Evolutionary conservation across 1,140 invertebrate species (phyloP).

Genomic region (Papilio helenus): DNA sequence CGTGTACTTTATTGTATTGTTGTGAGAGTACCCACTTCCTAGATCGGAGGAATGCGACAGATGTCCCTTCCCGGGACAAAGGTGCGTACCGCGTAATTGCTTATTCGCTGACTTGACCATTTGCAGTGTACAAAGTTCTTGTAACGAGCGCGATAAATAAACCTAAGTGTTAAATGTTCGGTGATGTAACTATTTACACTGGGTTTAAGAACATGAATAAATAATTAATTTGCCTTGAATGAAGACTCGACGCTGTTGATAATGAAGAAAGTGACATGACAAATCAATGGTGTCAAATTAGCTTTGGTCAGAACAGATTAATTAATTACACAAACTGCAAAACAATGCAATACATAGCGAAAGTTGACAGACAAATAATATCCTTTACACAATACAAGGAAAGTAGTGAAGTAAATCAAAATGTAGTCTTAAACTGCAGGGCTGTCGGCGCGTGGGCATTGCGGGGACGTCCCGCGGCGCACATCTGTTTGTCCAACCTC

Average conservation of each 20-base stretch:
- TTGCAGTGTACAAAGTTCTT: slow-evolving; percentile 30
- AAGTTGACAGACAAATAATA: slow-evolving; percentile 22
- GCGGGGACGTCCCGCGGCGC: slow-evolving; percentile 55
- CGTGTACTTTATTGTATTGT: slow-evolving; percentile 39
- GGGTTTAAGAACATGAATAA: slow-evolving; percentile 9
- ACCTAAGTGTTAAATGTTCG: slow-evolving; percentile 28
- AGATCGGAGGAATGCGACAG: slow-evolving; percentile 38
- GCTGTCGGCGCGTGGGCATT: slow-evolving; percentile 55
- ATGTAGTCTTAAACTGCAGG: slow-evolving; percentile 31
- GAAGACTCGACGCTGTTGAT: neutral
- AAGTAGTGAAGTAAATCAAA: slow-evolving; percentile 44
- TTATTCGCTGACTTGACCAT: slow-evolving; percentile 39
- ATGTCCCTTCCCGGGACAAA: slow-evolving; percentile 40
- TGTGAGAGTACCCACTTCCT: slow-evolving; percentile 38
- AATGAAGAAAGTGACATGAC: neutral
- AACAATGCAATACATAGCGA: neutral
- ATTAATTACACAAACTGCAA: neutral
- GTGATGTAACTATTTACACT: slow-evolving; percentile 20
- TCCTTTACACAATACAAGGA: slow-evolving; percentile 39
- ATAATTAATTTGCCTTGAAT: neutral
- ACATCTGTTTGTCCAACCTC: slow-evolving; percentile 49
- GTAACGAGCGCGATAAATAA: slow-evolving; percentile 37
- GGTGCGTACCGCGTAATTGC: slow-evolving; percentile 40
- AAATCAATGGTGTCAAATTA: neutral
- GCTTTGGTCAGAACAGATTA: neutral